phyloP scores from a whole-genome alignment of 92 coral and sea anemone genomes.

The Isaurus tuberculatus region DNA sequence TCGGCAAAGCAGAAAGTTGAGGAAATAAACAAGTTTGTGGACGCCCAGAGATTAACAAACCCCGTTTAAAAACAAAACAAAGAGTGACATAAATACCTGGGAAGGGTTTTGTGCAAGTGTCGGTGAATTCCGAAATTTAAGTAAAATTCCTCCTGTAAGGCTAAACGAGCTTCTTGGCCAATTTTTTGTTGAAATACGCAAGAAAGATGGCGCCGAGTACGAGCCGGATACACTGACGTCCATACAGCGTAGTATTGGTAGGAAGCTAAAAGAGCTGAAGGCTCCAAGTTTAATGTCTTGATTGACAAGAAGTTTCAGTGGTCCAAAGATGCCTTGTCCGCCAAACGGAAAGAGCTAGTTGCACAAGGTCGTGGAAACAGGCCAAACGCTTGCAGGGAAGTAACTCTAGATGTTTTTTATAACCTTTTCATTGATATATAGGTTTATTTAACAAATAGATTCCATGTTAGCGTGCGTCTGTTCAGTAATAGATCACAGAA shows the following conservation, averaged over 20 bases:
- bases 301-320: conserved; percentile 25
- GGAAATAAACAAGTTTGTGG: no score
- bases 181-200: conserved; percentile 35
- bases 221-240: conserved; percentile 42
- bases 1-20: no score
- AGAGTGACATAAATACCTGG: no score
- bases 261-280: conserved; percentile 23
- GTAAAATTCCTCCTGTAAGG: conserved; percentile 20
- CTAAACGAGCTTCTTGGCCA: conserved; percentile 4
- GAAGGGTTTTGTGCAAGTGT: conserved; percentile 18
- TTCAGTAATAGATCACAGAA: no score
- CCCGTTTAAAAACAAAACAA: no score
- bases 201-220: no score
- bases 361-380: conserved; percentile 33
- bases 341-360: conserved; percentile 4
- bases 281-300: conserved; percentile 4
- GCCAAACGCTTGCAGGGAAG: no score
- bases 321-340: conserved; percentile 22
- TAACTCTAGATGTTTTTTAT: no score
- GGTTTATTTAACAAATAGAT: no score
- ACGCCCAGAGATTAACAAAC: no score
- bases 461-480: no score
- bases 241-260: conserved; percentile 31
- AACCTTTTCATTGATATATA: no score
- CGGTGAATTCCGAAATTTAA: conserved; percentile 20